Base-by-base conservation (phyloP, 2,113 vertebrate species). In the Ageneiosus marmoratus region DNA sequence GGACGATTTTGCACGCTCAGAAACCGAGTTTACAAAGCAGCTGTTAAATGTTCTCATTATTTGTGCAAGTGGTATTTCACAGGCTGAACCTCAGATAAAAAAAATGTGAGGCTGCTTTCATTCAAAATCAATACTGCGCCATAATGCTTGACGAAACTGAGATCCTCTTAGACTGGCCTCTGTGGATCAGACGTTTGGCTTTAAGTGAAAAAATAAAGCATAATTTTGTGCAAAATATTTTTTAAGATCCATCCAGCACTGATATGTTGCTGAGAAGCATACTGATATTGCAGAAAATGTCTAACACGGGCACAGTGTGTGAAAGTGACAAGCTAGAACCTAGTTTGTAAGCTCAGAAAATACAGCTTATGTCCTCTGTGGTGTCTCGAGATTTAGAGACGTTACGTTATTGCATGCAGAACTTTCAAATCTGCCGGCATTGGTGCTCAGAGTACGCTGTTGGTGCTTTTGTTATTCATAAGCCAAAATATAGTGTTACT, bases 401-500 rank as follows among this genome's bases (percentile, higher is more conserved):
- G 11, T 81, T 10, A n/a, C 51, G 32, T 44, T 73, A 24, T 51
- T 37, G 37, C 80, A 32, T 27, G 73, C 81, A 67, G 46, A 69
- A 27, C 72, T 41, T 63, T 82, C 12, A 3, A 60, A 82, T 83
- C 81, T 83, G 60, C 75, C 70, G 63, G 20, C 67, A 44, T 48
- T 78, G 75, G 82, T 83, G 72, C 81, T 82, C 24, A 53, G 55
- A 55, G 79, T 85, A 9, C 7, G 60, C 37, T 60, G 77, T 84
- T 77, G 80, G 70, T 87, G 86, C 83, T 87, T 83, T 85, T 63
- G 76, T 79, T 44, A 44, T 60, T 77, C 27, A 48, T 78, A 70
- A 81, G 27, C 69, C 80, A 84, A 84, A 84, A 70, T 76, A 50
- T 84, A 80, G 80, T 84, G 76, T 74, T 84, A 87, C 83, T 79